Conservation (phyloP, 2,888 invertebrate species). For the Embidobia sp. region DNA sequence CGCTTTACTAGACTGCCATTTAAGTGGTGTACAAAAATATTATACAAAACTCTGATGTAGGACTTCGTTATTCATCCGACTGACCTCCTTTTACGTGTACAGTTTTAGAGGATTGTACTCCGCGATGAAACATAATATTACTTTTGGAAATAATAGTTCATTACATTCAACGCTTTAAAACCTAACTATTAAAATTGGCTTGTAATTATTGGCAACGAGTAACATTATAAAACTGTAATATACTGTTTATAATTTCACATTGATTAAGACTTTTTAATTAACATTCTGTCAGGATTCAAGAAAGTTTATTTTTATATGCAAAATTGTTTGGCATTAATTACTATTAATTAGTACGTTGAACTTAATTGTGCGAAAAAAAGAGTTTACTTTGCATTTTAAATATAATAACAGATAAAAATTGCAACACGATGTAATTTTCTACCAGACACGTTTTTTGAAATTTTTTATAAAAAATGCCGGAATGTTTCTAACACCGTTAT, state of each 20-base stretch:
- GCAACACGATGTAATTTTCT: too few relatives aligned
- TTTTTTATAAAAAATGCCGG: too few relatives aligned
- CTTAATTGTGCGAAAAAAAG: too few relatives aligned
- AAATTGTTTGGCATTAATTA: too few relatives aligned
- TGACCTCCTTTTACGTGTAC: slow-evolving; percentile 47
- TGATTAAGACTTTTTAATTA: slow-evolving; percentile 4
- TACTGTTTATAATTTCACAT: slow-evolving; percentile 1
- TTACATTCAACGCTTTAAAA: slow-evolving; percentile 20
- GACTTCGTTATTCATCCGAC: slow-evolving; percentile 40
- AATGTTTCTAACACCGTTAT: slow-evolving; percentile 27
- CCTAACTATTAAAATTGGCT: slow-evolving; percentile 23
- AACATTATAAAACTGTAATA: background rate
- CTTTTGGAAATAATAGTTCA: slow-evolving; percentile 45
- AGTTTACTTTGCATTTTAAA: too few relatives aligned
- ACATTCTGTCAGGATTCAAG: too few relatives aligned
- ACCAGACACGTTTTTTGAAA: too few relatives aligned
- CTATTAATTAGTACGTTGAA: too few relatives aligned
- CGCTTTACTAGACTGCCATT: background rate
- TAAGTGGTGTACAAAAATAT: slow-evolving; percentile 16
- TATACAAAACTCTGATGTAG: slow-evolving; percentile 40
- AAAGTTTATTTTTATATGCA: too few relatives aligned
- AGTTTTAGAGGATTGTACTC: slow-evolving; percentile 42
- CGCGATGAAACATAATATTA: slow-evolving; percentile 34
- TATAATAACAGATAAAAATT: too few relatives aligned
- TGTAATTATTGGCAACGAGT: slow-evolving; percentile 15